Conservation (phyloP, 2,797 vertebrate genomes). For the Parauchenoglanis punctatus region DNA sequence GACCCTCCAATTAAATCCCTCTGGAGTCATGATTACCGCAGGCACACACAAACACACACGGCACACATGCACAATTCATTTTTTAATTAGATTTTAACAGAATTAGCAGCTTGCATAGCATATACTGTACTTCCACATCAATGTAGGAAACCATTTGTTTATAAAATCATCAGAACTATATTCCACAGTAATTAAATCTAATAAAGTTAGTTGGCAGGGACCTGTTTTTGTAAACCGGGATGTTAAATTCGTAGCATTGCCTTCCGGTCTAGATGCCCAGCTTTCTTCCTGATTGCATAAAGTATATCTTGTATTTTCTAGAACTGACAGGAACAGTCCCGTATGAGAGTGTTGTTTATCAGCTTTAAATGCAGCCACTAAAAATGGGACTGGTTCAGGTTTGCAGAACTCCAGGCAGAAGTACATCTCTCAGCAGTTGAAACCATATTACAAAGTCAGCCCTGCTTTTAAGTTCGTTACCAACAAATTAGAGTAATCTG, state of each 20-base stretch:
- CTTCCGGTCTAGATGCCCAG: slow-evolving; percentile 10
- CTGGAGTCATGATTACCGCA: slow-evolving; percentile 66
- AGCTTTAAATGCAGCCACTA: background rate
- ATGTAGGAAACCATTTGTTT: slow-evolving; percentile 27
- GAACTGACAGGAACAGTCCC: background rate
- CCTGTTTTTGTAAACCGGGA: background rate
- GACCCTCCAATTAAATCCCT: slow-evolving; percentile 76
- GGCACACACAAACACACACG: slow-evolving; percentile 29
- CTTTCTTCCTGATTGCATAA: background rate
- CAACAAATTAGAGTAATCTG: slow-evolving; percentile 72
- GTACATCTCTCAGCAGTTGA: slow-evolving; percentile 36
- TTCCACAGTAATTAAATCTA: background rate
- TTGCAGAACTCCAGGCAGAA: slow-evolving; percentile 26
- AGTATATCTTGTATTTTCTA: background rate
- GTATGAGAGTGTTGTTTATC: background rate
- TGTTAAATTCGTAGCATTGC: background rate
- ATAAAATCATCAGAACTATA: slow-evolving; percentile 24
- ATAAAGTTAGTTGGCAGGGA: background rate
- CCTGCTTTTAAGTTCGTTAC: slow-evolving; percentile 67
- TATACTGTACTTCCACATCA: slow-evolving; percentile 41
- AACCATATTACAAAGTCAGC: slow-evolving; percentile 65
- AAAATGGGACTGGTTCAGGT: slow-evolving; percentile 6
- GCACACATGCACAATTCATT: slow-evolving; percentile 41
- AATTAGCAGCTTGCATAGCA: slow-evolving; percentile 43
- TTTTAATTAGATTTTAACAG: slow-evolving; percentile 50